Evolutionary conservation across 2,888 invertebrate genomes (phyloP).

Genomic region (Xestoiulus laeticollis): DNA sequence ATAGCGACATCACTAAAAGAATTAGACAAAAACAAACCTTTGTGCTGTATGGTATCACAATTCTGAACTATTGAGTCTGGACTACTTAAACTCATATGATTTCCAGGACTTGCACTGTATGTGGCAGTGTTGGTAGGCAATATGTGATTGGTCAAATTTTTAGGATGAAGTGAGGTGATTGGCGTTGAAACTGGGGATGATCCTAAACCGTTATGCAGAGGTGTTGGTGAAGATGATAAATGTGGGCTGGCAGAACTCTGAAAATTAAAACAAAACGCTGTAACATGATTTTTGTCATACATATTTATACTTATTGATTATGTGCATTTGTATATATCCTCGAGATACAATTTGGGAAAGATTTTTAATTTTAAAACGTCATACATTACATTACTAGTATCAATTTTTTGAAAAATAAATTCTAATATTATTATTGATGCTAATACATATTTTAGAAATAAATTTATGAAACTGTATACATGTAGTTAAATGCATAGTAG

Average conservation of each 20-base stretch:
- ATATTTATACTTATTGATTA: not conserved
- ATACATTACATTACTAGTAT: too few species aligned
- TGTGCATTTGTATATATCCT: not conserved
- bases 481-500: too few species aligned
- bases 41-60: conserved; percentile 27
- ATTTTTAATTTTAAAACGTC: too few species aligned
- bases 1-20: not conserved
- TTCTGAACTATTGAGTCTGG: conserved; percentile 49
- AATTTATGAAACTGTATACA: too few species aligned
- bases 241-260: conserved; percentile 54
- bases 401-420: too few species aligned
- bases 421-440: too few species aligned
- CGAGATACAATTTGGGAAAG: too few species aligned
- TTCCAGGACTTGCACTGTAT: conserved; percentile 51
- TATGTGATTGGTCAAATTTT: conserved; percentile 53
- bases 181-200: conserved; percentile 57
- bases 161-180: conserved; percentile 54
- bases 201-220: conserved; percentile 55
- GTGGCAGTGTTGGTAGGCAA: conserved; percentile 52
- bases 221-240: conserved; percentile 54
- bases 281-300: not conserved
- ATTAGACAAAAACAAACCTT: conserved; percentile 45
- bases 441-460: too few species aligned
- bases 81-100: conserved; percentile 39
- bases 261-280: not conserved